Base-by-base conservation (phyloP, 2,888 invertebrate genomes). In the Sipunculus nudus region DNA sequence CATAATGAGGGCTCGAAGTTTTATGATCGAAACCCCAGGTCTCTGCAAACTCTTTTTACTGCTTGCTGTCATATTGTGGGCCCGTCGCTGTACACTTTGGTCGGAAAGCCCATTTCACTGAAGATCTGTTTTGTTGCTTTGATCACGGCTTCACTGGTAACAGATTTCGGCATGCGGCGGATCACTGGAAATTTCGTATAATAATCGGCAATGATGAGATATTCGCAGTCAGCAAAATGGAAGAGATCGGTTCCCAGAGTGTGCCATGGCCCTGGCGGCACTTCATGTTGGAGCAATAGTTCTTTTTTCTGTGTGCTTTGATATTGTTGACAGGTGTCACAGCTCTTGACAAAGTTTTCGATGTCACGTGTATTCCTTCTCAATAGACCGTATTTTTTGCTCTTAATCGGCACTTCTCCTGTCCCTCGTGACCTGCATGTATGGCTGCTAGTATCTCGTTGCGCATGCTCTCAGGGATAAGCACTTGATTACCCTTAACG, bases 341-440 rank as follows among this genome's bases (percentile, higher is more conserved):
- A 56, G 8, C n/a, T 25, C 6, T 25, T 28, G n/a, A 48, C 25
- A 21, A 41, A 28, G 21, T 49, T 26, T 21, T 48, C 53, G 16
- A 66, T 66, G 46, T 57, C 58, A n/a, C n/a, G n/a, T n/a, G n/a
- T n/a, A n/a, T 53, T 47, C 29, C 47, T 26, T 13, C 61, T 61
- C 13, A 52, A 38, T 25, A 53, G 40, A 8, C 46, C n/a, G n/a
- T n/a, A n/a, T n/a, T n/a, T n/a, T n/a, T n/a, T n/a, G n/a, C n/a
- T n/a, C n/a, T n/a, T n/a, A n/a, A n/a, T n/a, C n/a, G n/a, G n/a
- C n/a, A n/a, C n/a, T n/a, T 64, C 32, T 59, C 59, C 8, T 53
- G 23, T 16, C 58, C 58, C 26, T 55, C 47, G 19, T 55, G 56
- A n/a, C 21, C 23, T 10, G n/a, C 23, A 23, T 67, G 64, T 23